Percentiles rank a stretch among this genome's conserved stretches.
These are phyloP conservation scores for Ips typographus DNA, from an alignment of 1,140 invertebrate species.

Conservation along the genomic window DNA sequence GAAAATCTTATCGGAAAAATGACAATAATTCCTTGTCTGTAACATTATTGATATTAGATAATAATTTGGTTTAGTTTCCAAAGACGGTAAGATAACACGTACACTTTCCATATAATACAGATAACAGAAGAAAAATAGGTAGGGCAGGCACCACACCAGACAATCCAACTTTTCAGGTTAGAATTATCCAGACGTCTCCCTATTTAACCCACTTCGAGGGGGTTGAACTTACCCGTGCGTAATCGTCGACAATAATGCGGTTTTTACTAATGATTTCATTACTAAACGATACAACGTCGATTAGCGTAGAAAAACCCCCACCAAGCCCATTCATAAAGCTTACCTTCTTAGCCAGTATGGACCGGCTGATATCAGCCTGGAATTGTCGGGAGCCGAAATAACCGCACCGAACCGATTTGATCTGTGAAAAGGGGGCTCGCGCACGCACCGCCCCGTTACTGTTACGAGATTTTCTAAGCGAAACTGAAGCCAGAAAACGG, in stretches of 20 bases:
- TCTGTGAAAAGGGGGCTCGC: slow-evolving; percentile 14
- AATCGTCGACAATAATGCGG: background rate
- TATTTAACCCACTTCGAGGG: too few relatives aligned
- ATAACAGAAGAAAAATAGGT: too few relatives aligned
- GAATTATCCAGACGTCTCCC: slow-evolving; percentile 10
- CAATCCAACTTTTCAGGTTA: slow-evolving; percentile 26
- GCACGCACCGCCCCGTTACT: slow-evolving; percentile 24
- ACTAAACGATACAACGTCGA: slow-evolving; percentile 8
- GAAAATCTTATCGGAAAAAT: too few relatives aligned
- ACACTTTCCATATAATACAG: too few relatives aligned
- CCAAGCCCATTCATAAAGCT: slow-evolving; percentile 20
- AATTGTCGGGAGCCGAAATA: slow-evolving; percentile 5
- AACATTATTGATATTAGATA: too few relatives aligned
- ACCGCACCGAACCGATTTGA: slow-evolving; percentile 30
- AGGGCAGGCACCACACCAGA: background rate
- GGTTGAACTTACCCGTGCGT: too few relatives aligned
- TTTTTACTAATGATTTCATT: background rate
- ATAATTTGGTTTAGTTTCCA: too few relatives aligned
- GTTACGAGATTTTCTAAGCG: slow-evolving; percentile 19
- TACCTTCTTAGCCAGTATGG: slow-evolving; percentile 29
- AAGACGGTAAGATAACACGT: too few relatives aligned
- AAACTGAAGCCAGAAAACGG: slow-evolving; percentile 33
- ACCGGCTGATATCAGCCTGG: slow-evolving; percentile 20
- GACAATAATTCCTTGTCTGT: too few relatives aligned
- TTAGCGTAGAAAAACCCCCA: slow-evolving; percentile 24